Evolutionary conservation across 2,888 invertebrate genomes (phyloP), one percentile per base, ranked within the genome.

Genomic region (Acutogordius australiensis): DNA sequence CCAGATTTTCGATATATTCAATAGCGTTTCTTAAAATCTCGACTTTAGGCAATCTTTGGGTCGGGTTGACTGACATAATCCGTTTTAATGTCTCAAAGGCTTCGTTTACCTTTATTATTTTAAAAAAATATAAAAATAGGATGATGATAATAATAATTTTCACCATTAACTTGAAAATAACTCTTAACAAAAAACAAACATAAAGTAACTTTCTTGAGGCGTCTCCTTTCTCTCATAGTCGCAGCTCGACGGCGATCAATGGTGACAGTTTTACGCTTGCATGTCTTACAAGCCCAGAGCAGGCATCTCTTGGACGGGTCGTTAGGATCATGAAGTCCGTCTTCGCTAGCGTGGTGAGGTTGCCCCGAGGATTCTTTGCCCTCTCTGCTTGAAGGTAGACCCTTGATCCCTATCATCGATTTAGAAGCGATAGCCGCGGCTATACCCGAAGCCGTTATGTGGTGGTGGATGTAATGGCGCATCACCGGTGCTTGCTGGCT

Each of bases 21-120:
- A 97, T 97, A 45, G 94, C 94, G 66, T 88, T 88, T 63, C 91
- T 76, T 44, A 97, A 76, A 64, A 97, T 94, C 73, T 97, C 94
- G 63, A 97, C 82, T 75, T 97, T 97, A 1, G 94, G 91, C 66
- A 97, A 75, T 61, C 94, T 76, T 67, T 94, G 94, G 68, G 85
- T 88, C 1, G 91, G 91, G 74, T 86, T 87, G 61, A 85, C 82
- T 66, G 90, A 83, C 0, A 94, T 88, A 61, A 91, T 75, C 67
- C 84, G 77, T 68, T 94, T 84, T 45, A 97, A 74, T 63, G 85
- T 79, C 72, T 97, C 94, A 71, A 94, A 97, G 0, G 94, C 94
- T 71, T 97, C 94, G 72, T 97, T 97, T 62, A 90, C 90, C 83
- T 85, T 71, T 1, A 69, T 69, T 64, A 21, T 59, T 2, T 21